Conservation (phyloP, 2,888 invertebrate species). For the Folsomia manolachei region DNA sequence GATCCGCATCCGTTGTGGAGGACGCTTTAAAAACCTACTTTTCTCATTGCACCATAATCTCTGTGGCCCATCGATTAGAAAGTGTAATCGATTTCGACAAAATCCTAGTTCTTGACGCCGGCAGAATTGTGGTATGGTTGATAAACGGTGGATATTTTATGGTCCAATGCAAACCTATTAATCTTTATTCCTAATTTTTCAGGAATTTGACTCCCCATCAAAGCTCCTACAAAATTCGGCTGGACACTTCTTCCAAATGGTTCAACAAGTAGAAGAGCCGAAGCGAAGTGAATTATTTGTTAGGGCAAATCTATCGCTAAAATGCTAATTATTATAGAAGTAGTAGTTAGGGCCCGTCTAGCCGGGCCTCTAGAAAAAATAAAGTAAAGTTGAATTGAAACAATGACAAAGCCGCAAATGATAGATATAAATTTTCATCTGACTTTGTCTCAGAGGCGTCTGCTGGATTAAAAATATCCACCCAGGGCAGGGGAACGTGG, state of each 20-base stretch:
- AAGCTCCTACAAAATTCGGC: neutral
- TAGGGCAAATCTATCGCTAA: too few species aligned
- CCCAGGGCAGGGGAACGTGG: slow-evolving; percentile 31
- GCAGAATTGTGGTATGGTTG: neutral
- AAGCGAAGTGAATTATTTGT: too few species aligned
- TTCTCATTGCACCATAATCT: neutral
- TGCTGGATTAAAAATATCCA: slow-evolving; percentile 14
- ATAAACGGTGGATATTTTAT: neutral
- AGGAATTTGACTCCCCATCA: neutral
- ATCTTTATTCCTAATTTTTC: neutral
- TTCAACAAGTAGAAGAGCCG: too few species aligned
- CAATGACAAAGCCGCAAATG: too few species aligned
- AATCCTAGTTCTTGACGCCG: neutral
- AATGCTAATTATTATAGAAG: too few species aligned
- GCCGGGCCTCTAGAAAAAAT: too few species aligned
- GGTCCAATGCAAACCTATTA: neutral
- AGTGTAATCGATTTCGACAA: neutral
- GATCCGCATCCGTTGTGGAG: neutral
- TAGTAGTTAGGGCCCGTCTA: too few species aligned
- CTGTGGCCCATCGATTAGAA: neutral
- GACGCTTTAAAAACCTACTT: neutral
- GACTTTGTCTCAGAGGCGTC: too few species aligned
- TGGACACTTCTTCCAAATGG: neutral
- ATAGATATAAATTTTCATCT: too few species aligned
- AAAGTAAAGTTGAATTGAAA: too few species aligned